phyloP scores from a whole-genome alignment of 2,888 invertebrate genomes.

The Idaea biselata region DNA sequence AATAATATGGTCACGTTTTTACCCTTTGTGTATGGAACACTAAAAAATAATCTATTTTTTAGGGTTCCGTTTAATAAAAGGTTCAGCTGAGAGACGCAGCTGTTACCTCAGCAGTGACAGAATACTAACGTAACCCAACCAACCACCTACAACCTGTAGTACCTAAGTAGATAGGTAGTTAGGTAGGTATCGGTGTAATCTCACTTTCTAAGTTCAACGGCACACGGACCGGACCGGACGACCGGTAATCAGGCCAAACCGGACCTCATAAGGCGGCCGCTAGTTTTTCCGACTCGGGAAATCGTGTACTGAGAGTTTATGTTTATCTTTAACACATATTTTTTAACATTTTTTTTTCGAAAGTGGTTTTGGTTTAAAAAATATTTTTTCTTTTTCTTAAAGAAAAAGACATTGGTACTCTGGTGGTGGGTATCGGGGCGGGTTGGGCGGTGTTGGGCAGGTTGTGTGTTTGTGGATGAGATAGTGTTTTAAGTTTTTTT shows the following conservation, averaged over 20 bases:
- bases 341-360: neutral
- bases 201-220: slow-evolving; percentile 28
- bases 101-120: neutral
- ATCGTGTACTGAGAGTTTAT: neutral
- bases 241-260: neutral
- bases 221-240: slow-evolving; percentile 19
- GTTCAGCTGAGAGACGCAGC: too few relatives aligned
- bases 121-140: neutral
- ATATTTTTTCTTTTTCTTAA: too few relatives aligned
- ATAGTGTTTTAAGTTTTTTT: too few relatives aligned
- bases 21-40: too few relatives aligned
- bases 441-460: too few relatives aligned
- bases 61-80: too few relatives aligned
- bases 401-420: too few relatives aligned
- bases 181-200: slow-evolving; percentile 14
- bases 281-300: neutral
- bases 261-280: neutral
- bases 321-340: neutral
- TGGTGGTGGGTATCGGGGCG: too few relatives aligned
- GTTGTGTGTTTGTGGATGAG: too few relatives aligned
- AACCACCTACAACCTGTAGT: neutral
- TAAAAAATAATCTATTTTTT: too few relatives aligned
- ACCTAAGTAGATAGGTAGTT: neutral
- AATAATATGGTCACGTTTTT: too few relatives aligned
- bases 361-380: too few relatives aligned